Evolutionary conservation across 2,113 vertebrate species (phyloP).

Genomic region (Dinomys branickii): DNA sequence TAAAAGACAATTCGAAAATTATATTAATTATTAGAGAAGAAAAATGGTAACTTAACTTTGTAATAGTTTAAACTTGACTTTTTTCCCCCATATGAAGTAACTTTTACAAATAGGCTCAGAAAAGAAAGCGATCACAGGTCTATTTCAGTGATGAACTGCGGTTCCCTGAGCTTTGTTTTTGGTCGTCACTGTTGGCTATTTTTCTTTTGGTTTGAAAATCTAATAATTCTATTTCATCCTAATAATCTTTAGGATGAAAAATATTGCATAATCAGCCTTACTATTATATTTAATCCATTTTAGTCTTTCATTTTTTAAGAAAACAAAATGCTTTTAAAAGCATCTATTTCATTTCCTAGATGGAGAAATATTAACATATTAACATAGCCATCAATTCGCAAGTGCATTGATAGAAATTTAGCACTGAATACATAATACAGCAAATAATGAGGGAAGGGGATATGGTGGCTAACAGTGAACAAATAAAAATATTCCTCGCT

Average conservation of each 20-base stretch:
- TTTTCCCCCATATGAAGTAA: neutral
- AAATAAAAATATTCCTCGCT: neutral
- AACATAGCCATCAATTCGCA: slow-evolving; percentile 31
- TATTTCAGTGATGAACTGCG: neutral
- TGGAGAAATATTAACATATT: slow-evolving; percentile 46
- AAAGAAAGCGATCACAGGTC: neutral
- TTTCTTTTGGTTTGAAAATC: slow-evolving; percentile 54
- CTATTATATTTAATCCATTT: slow-evolving; percentile 49
- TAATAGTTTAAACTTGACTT: neutral
- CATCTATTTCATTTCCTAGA: slow-evolving; percentile 35
- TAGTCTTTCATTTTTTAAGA: slow-evolving; percentile 29
- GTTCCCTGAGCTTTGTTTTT: neutral
- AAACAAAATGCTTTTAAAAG: neutral
- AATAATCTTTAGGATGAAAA: slow-evolving; percentile 48
- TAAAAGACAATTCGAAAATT: neutral
- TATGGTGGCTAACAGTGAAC: neutral
- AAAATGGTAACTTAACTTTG: neutral
- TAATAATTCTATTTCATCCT: too few relatives aligned
- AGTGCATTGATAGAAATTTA: neutral
- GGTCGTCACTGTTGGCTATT: neutral
- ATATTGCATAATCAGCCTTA: slow-evolving; percentile 29
- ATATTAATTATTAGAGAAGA: neutral
- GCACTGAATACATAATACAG: neutral
- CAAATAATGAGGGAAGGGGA: neutral
- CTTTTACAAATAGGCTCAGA: neutral